phyloP scores from a whole-genome alignment of 2,113 vertebrate genomes.

The Gyps fulvus region DNA sequence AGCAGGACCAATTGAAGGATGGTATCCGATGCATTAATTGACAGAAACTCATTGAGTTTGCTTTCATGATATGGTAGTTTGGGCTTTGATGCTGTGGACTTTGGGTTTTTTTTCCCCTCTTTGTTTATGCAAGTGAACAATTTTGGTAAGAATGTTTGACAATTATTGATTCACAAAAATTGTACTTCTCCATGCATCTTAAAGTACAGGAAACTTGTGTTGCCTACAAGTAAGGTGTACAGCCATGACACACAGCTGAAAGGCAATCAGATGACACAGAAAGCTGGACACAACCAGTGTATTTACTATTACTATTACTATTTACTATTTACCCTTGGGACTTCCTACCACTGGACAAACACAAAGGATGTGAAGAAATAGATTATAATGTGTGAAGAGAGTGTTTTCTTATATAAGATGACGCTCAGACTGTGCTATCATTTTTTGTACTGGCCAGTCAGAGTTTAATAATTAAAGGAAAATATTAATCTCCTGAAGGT shows the following conservation, averaged over 20 bases:
- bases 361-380: neutral
- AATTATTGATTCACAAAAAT: neutral
- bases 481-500: neutral
- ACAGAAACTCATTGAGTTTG: neutral
- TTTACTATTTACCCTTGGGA: neutral
- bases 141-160: neutral
- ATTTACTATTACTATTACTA: neutral
- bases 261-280: neutral
- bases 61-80: neutral
- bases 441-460: neutral
- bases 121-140: neutral
- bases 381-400: neutral
- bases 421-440: neutral
- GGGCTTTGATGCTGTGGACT: neutral
- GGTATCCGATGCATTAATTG: no score
- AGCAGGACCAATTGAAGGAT: neutral
- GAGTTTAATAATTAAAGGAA: neutral
- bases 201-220: neutral
- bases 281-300: neutral
- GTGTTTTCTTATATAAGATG: neutral
- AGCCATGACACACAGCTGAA: neutral
- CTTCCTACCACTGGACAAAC: neutral
- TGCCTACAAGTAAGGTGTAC: accelerated
- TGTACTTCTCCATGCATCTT: neutral
- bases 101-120: neutral